phyloP scores from a whole-genome alignment of 2,113 vertebrate genomes.

The Cyprinus carpio region DNA sequence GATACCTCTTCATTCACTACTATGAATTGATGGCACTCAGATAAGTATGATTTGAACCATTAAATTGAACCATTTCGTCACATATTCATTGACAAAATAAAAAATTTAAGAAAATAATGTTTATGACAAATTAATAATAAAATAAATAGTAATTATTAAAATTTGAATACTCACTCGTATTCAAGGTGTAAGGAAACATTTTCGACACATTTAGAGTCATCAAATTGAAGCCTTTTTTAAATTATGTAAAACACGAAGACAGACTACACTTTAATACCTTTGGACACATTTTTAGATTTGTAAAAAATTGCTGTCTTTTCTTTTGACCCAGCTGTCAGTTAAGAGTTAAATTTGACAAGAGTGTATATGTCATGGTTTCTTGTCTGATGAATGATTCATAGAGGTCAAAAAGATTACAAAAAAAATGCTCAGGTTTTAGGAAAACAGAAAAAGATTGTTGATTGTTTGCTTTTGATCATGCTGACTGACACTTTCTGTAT shows the following conservation, averaged over 20 bases:
- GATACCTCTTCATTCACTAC: too few species aligned
- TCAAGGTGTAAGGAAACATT: neutral
- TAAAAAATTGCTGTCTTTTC: neutral
- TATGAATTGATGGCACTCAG: too few species aligned
- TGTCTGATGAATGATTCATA: neutral
- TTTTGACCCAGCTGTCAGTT: conserved; percentile 3
- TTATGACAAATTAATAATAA: too few species aligned
- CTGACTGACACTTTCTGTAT: neutral
- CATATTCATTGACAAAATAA: too few species aligned
- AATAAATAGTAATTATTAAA: too few species aligned
- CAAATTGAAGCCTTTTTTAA: neutral
- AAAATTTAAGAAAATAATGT: too few species aligned
- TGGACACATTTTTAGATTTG: neutral
- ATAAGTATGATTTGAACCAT: too few species aligned
- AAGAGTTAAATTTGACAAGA: neutral
- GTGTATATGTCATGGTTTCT: neutral
- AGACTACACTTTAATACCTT: neutral
- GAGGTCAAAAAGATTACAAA: neutral
- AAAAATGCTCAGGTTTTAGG: neutral
- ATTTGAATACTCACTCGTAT: neutral
- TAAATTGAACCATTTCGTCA: too few species aligned
- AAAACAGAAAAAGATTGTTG: neutral
- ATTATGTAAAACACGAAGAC: neutral
- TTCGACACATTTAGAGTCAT: neutral
- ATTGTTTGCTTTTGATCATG: neutral